Percentiles rank a stretch among this genome's conserved stretches.
Conservation (phyloP, 2,113 vertebrate species). For the Neomonachus schauinslandi region DNA sequence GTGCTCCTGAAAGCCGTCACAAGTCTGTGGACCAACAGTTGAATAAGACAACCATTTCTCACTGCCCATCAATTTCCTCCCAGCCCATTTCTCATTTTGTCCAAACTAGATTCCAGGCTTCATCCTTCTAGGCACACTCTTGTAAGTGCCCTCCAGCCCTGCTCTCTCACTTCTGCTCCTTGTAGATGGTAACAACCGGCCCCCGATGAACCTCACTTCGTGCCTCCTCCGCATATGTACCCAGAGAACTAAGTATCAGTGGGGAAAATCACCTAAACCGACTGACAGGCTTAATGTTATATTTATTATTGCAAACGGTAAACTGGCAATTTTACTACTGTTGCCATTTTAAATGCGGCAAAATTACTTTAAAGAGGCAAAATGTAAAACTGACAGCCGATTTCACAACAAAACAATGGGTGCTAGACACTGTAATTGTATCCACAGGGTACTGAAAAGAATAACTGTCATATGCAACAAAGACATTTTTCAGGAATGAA, state of each 20-base stretch:
- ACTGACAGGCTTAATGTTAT: background rate
- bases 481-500: constrained; percentile 14
- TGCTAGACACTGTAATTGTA: background rate
- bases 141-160: background rate
- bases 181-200: background rate
- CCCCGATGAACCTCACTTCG: background rate
- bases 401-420: background rate
- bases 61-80: background rate
- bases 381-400: background rate
- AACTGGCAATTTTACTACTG: background rate
- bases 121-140: background rate
- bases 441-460: background rate
- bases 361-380: background rate
- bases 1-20: background rate
- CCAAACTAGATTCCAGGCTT: background rate
- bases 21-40: background rate
- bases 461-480: background rate
- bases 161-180: background rate
- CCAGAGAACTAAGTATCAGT: background rate
- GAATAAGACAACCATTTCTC: background rate
- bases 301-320: background rate
- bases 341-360: background rate
- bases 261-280: background rate
- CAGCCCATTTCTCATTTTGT: background rate
- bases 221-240: background rate